A percentile compares a stretch with the other conserved stretches of the same genome.
Evolutionary conservation across 2,797 vertebrate genomes (phyloP).

Genomic region (Lepus townsendii): DNA sequence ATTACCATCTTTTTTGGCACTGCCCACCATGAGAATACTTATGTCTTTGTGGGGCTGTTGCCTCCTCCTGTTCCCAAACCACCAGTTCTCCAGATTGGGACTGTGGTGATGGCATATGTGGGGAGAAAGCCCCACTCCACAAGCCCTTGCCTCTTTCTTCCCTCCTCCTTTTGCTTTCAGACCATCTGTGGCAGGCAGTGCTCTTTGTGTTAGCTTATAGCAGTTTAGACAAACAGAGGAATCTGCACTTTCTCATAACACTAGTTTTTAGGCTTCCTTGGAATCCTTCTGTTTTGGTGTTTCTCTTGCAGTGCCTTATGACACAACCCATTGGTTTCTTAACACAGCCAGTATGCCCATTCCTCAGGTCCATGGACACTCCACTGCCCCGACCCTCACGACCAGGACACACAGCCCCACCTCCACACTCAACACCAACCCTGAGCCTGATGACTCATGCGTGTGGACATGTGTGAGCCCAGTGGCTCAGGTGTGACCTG

Average conservation of each 20-base stretch:
- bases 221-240: neutral
- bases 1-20: neutral
- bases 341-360: too few relatives aligned
- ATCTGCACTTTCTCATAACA: too few relatives aligned
- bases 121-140: neutral
- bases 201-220: neutral
- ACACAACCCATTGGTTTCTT: neutral
- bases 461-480: neutral
- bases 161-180: neutral
- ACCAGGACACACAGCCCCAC: fast-evolving
- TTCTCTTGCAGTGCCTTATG: neutral
- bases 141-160: too few relatives aligned
- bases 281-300: neutral
- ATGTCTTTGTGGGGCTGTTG: fast-evolving
- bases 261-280: neutral
- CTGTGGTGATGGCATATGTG: neutral
- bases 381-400: neutral
- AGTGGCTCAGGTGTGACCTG: fast-evolving
- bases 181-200: neutral
- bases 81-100: neutral
- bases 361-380: neutral
- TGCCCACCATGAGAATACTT: neutral
- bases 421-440: neutral
- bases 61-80: neutral
- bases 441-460: neutral